These are phyloP conservation scores for Sebastes vulpes DNA, from an alignment of 2,797 vertebrate genomes.

Conservation along the genomic window DNA sequence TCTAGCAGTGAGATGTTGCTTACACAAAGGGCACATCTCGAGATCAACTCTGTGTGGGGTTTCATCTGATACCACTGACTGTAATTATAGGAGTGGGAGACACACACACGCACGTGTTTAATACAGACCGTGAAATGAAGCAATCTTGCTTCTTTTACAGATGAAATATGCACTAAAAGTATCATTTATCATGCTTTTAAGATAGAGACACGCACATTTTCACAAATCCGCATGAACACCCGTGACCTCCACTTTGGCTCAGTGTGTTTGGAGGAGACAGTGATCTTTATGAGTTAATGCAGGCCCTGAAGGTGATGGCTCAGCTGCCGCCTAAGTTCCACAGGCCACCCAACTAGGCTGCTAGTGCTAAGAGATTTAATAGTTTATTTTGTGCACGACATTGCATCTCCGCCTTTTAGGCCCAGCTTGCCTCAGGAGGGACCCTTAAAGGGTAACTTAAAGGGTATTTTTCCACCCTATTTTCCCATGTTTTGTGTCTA, in stretches of 20 bases:
- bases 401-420: conserved; percentile 27
- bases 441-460: background rate
- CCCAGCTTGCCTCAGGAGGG: conserved; percentile 47
- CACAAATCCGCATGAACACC: background rate
- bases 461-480: too few relatives aligned
- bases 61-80: conserved; percentile 75
- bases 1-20: conserved; percentile 71
- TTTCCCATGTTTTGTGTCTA: too few relatives aligned
- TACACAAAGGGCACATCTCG: conserved; percentile 65
- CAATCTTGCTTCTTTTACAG: conserved; percentile 28
- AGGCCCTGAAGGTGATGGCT: conserved; percentile 77
- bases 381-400: conserved; percentile 47
- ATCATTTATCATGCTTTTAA: conserved; percentile 42
- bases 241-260: conserved; percentile 31
- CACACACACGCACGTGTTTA: conserved; percentile 19
- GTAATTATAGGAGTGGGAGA: conserved; percentile 74
- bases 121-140: conserved; percentile 39
- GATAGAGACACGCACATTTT: conserved; percentile 1
- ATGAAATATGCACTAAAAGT: conserved; percentile 55
- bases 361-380: conserved; percentile 48
- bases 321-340: conserved; percentile 59
- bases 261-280: conserved; percentile 64
- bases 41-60: conserved; percentile 75
- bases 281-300: conserved; percentile 77
- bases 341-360: conserved; percentile 74